phyloP scores from a whole-genome alignment of 2,888 invertebrate species.

The Chironomus riparius region DNA sequence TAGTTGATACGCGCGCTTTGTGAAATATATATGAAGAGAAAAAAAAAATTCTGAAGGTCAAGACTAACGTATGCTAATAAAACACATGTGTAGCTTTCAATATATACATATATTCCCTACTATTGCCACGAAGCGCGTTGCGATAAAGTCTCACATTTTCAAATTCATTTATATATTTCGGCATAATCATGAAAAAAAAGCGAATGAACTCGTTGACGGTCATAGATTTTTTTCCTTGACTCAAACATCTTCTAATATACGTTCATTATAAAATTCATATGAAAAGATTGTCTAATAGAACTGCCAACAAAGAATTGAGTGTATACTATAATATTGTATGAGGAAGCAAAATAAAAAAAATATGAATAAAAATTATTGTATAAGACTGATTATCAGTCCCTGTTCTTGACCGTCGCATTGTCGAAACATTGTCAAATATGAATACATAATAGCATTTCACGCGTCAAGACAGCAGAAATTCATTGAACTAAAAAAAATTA shows the following conservation, averaged over 20 bases:
- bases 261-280: background rate
- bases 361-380: too few species aligned
- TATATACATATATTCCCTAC: background rate
- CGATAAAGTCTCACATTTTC: background rate
- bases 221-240: background rate
- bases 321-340: background rate
- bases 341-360: background rate
- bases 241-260: background rate
- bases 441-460: background rate
- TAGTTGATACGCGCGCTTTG: conserved; percentile 13
- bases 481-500: background rate
- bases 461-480: background rate
- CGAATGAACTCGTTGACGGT: conserved; percentile 21
- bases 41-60: conserved; percentile 22
- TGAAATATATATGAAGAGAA: conserved; percentile 18
- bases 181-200: background rate
- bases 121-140: background rate
- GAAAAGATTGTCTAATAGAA: background rate
- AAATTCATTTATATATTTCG: background rate
- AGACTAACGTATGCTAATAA: conserved; percentile 24
- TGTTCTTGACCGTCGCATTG: background rate
- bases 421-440: background rate
- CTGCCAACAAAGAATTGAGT: background rate
- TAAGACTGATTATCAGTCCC: background rate
- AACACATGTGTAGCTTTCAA: background rate